phyloP scores from a whole-genome alignment of 2,113 vertebrate species.

The Sylvietta virens region DNA sequence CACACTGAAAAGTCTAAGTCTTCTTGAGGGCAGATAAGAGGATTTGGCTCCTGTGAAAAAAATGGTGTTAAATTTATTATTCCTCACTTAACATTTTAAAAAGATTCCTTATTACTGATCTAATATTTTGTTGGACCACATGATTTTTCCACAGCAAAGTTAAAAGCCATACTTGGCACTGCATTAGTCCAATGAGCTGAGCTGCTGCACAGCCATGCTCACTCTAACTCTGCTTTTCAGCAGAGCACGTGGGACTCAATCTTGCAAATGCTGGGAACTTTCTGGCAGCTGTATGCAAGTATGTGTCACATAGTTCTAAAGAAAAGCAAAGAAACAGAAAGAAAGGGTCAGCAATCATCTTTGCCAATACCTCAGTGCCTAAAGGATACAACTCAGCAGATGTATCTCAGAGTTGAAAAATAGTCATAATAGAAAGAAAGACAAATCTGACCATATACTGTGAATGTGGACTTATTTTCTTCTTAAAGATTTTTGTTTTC shows the following conservation, averaged over 20 bases:
- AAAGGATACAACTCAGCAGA: background rate
- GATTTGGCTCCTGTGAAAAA: background rate
- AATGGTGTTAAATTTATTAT: background rate
- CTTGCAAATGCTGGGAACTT: background rate
- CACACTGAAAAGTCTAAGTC: background rate
- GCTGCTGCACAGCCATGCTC: background rate
- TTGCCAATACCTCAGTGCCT: background rate
- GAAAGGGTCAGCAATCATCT: background rate
- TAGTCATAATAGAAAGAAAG: background rate
- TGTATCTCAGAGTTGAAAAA: background rate
- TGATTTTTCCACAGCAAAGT: background rate
- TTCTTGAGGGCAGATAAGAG: background rate
- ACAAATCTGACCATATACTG: background rate
- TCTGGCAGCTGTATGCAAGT: background rate
- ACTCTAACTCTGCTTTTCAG: background rate
- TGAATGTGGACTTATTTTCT: background rate
- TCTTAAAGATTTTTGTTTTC: background rate
- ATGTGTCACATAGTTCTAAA: background rate
- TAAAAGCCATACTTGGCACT: background rate
- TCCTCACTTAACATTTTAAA: background rate
- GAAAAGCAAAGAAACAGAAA: background rate
- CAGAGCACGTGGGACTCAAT: fast-evolving
- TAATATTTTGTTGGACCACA: background rate
- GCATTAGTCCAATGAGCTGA: background rate
- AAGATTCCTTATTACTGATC: background rate